Evolutionary conservation across 2,797 vertebrate species (phyloP), one percentile per base, ranked within the genome.

Genomic region (Salmo trutta): DNA sequence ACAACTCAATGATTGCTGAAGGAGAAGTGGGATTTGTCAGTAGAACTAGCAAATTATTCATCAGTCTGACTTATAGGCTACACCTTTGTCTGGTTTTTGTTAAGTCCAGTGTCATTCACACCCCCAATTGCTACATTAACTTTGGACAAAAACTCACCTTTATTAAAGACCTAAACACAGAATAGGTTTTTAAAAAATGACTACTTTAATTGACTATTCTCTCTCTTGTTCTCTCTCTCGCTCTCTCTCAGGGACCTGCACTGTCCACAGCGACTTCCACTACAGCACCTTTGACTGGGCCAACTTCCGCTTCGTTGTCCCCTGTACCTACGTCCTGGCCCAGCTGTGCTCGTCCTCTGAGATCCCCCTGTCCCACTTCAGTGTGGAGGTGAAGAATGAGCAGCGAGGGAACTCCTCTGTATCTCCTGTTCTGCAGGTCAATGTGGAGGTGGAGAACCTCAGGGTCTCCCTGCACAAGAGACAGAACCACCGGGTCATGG

Each of bases 251-350:
- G 95, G 94, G 82, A 93, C 83, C 71, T 97, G 96, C 81, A 92
- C 91, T 0, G 84, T 96, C 31, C 85, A 94, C 75, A 77, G 90
- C 0, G 91, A 95, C 84, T 92, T 94, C 2, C 93, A 95, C 73
- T 95, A 93, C 89, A 91, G 87, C 75, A 95, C 94, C 53, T 96
- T 96, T 88, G 95, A 97, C 86, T 94, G 93, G 21, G 83, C 87
- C 81, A 89, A 81, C 1, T 93, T 95, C 83, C 81, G 77, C 86
- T 96, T 97, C 80, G 90, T 90, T 86, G 91, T 88, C 3, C 88
- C 88, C 64, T 97, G 96, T 90, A 94, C 92, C 76, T 96, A 96
- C 78, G 81, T 92, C 5, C 89, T 97, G 81, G 92, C 94, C 72
- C 93, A 90, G 86, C 90, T 93, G 62, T 97, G 95, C 71, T 85